Percentiles rank a stretch among this genome's conserved stretches.
Evolutionary conservation across 1,140 invertebrate species (phyloP).

Genomic region (Anoplolepis gracilipes): DNA sequence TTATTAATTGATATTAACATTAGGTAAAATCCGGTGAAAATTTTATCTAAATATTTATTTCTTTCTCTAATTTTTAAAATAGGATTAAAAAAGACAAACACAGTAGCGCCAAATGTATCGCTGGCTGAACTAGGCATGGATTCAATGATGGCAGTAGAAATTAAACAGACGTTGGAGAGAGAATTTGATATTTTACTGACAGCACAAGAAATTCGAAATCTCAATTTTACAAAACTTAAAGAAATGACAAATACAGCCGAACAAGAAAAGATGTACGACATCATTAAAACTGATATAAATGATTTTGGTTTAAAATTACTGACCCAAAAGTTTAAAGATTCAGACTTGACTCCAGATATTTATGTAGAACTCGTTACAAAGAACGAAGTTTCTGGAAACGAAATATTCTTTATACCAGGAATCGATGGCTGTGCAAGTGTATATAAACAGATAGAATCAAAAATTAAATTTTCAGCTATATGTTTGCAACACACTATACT

Average conservation of each 20-base stretch:
- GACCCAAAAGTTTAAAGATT: conserved; percentile 76
- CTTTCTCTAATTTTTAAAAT: background rate
- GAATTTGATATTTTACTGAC: conserved; percentile 90
- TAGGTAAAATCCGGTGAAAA: background rate
- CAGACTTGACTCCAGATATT: conserved; percentile 62
- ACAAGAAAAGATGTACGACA: conserved; percentile 42
- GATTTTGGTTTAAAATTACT: conserved; percentile 79
- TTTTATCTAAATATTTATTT: background rate
- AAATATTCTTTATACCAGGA: conserved; percentile 90
- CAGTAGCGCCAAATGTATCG: conserved; percentile 88
- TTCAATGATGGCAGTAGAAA: conserved; percentile 93
- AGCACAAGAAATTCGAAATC: conserved; percentile 89
- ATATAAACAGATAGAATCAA: conserved; percentile 84
- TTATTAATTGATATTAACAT: background rate
- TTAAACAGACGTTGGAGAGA: conserved; percentile 91
- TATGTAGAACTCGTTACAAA: conserved; percentile 78
- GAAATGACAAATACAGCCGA: conserved; percentile 77
- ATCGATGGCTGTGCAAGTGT: conserved; percentile 87
- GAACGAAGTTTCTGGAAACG: conserved; percentile 65
- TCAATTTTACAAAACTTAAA: conserved; percentile 87
- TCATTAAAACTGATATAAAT: background rate
- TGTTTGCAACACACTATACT: conserved; percentile 87
- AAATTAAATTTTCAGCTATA: conserved; percentile 87
- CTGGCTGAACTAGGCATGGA: conserved; percentile 93
- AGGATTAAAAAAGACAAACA: conserved; percentile 85